Evolutionary conservation across 2,113 vertebrate genomes (phyloP).

Genomic region (Phylloscopus whistleri): DNA sequence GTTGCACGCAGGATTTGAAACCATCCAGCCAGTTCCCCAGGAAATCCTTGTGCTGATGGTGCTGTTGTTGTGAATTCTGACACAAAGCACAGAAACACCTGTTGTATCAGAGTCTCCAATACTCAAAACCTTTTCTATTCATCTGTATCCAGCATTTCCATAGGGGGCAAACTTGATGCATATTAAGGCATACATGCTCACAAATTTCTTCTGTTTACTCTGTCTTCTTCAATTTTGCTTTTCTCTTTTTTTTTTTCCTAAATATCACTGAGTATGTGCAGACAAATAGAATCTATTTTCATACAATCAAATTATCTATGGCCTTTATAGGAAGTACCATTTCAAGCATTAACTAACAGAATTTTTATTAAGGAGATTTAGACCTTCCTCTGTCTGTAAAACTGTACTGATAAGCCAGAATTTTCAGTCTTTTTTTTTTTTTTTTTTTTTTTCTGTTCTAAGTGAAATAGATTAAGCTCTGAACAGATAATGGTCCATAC

Average conservation of each 20-base stretch:
- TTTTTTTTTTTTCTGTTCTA: neutral
- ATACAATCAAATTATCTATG: neutral
- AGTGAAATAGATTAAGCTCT: neutral
- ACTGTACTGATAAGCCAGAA: neutral
- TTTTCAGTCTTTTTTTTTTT: neutral
- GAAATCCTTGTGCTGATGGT: neutral
- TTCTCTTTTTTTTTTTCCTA: too few relatives aligned
- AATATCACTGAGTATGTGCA: neutral
- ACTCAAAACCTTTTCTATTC: neutral
- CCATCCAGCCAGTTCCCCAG: neutral
- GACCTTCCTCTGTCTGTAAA: neutral
- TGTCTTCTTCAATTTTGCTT: neutral
- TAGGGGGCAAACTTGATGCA: neutral
- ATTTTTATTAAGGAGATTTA: neutral
- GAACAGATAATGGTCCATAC: neutral
- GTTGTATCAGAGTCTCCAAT: neutral
- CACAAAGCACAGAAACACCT: neutral
- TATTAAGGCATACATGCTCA: neutral
- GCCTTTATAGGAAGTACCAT: neutral
- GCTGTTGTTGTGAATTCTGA: neutral
- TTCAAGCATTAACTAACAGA: neutral
- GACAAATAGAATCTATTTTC: neutral
- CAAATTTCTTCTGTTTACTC: neutral
- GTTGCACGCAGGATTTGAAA: neutral
- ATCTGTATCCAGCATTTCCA: neutral